phyloP scores from a whole-genome alignment of 2,888 invertebrate genomes.

The Erannis defoliaria region DNA sequence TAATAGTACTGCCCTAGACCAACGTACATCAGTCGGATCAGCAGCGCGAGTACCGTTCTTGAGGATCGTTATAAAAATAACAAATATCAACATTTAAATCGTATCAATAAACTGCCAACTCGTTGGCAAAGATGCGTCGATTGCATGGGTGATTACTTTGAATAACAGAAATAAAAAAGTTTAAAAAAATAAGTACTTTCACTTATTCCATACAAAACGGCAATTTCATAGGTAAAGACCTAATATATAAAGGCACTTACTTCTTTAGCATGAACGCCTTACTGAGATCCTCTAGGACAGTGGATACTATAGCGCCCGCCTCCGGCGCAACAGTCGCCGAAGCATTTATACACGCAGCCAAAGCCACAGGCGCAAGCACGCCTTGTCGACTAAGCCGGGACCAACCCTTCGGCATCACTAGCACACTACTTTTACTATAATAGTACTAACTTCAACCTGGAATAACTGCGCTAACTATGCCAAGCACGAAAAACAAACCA shows the following conservation, averaged over 20 bases:
- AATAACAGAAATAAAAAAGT: too few relatives aligned
- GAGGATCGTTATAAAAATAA: too few relatives aligned
- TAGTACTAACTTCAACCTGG: neutral
- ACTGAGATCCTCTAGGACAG: slow-evolving; percentile 80
- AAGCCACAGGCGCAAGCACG: slow-evolving; percentile 78
- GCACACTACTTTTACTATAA: neutral
- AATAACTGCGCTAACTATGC: neutral
- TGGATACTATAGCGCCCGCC: slow-evolving; percentile 80
- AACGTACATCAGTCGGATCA: too few relatives aligned
- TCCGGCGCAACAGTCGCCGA: slow-evolving; percentile 81
- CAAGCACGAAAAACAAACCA: neutral
- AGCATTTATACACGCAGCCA: slow-evolving; percentile 80
- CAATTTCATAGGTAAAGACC: too few relatives aligned
- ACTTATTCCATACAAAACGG: too few relatives aligned
- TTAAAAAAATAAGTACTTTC: too few relatives aligned
- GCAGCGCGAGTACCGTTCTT: too few relatives aligned
- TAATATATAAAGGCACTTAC: slow-evolving; percentile 71
- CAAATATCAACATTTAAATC: too few relatives aligned
- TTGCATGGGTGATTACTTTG: too few relatives aligned
- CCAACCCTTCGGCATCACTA: slow-evolving; percentile 75
- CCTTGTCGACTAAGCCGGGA: slow-evolving; percentile 73
- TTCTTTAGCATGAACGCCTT: slow-evolving; percentile 83
- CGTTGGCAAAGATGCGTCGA: too few relatives aligned
- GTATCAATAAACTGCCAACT: too few relatives aligned
- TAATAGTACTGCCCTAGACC: too few relatives aligned